A percentile compares a stretch with the other conserved stretches of the same genome.
Evolutionary conservation across 1,140 invertebrate genomes (phyloP).

Genomic region (Hyles vespertilio): DNA sequence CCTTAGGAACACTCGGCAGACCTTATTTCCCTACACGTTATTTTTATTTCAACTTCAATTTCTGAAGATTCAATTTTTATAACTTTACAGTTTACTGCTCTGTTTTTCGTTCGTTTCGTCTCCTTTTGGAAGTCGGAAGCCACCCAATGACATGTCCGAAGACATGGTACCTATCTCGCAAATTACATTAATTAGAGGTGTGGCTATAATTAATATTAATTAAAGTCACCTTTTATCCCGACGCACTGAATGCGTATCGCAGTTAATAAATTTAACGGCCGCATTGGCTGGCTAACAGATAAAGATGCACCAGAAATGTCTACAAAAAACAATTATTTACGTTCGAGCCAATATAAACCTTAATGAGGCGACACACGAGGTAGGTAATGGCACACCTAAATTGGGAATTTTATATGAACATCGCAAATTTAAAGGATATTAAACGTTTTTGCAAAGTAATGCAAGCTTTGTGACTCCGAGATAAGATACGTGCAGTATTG

Average conservation of each 20-base stretch:
- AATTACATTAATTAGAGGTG: constrained; percentile 73
- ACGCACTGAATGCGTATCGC: constrained; percentile 71
- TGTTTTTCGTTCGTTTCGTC: no score
- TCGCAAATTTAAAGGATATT: constrained; percentile 21
- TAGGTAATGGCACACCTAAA: neutral
- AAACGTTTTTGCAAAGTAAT: constrained; percentile 22
- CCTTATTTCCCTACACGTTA: no score
- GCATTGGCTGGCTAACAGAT: constrained; percentile 55
- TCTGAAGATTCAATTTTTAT: no score
- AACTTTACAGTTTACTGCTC: no score
- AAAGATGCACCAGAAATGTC: constrained; percentile 48
- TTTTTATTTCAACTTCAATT: no score
- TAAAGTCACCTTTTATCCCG: constrained; percentile 71
- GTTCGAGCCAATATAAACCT: constrained; percentile 16
- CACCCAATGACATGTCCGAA: constrained; percentile 18
- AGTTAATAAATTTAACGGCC: constrained; percentile 70
- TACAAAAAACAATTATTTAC: constrained; percentile 1
- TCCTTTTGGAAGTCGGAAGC: constrained; percentile 12
- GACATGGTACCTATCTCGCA: constrained; percentile 49
- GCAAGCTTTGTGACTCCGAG: constrained; percentile 24
- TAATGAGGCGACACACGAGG: constrained; percentile 1
- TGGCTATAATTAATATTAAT: constrained; percentile 73
- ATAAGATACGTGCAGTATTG: constrained; percentile 23
- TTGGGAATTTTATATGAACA: constrained; percentile 11
- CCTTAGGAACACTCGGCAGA: no score